These are phyloP conservation scores for Saturnia pavonia DNA, from an alignment of 2,888 invertebrate species.

Conservation along the genomic window DNA sequence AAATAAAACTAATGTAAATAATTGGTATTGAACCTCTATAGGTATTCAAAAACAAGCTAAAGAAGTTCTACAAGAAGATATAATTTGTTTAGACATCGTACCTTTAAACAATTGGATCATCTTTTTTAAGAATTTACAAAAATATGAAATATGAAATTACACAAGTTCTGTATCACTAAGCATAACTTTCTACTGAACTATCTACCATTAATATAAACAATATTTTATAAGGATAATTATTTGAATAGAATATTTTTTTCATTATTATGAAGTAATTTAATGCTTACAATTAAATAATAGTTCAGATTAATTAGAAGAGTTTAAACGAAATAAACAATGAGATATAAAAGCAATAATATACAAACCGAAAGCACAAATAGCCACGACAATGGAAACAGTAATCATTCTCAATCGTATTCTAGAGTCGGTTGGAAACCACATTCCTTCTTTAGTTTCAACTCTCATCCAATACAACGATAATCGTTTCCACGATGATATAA, in stretches of 20 bases:
- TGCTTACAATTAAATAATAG: too few relatives aligned
- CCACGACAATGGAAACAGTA: slow-evolving; percentile 47
- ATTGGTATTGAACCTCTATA: background rate
- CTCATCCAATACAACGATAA: slow-evolving; percentile 51
- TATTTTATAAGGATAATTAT: too few relatives aligned
- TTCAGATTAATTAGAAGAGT: background rate
- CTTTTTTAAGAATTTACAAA: background rate
- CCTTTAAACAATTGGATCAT: background rate
- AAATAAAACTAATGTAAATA: background rate
- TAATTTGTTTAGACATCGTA: background rate
- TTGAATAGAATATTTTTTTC: too few relatives aligned
- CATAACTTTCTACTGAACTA: too few relatives aligned
- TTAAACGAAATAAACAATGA: background rate
- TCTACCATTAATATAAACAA: too few relatives aligned
- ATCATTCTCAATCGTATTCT: slow-evolving; percentile 46
- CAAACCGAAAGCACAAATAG: slow-evolving; percentile 51
- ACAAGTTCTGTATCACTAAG: too few relatives aligned
- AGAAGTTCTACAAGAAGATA: background rate
- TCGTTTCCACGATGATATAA: slow-evolving; percentile 53
- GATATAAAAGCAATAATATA: slow-evolving; percentile 15
- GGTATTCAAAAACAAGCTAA: background rate
- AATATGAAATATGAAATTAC: background rate
- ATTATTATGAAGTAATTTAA: too few relatives aligned
- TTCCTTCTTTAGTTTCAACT: slow-evolving; percentile 42
- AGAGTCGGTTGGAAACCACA: slow-evolving; percentile 46